Evolutionary conservation across 2,113 vertebrate genomes (phyloP).

Genomic region (Piprites chloris): DNA sequence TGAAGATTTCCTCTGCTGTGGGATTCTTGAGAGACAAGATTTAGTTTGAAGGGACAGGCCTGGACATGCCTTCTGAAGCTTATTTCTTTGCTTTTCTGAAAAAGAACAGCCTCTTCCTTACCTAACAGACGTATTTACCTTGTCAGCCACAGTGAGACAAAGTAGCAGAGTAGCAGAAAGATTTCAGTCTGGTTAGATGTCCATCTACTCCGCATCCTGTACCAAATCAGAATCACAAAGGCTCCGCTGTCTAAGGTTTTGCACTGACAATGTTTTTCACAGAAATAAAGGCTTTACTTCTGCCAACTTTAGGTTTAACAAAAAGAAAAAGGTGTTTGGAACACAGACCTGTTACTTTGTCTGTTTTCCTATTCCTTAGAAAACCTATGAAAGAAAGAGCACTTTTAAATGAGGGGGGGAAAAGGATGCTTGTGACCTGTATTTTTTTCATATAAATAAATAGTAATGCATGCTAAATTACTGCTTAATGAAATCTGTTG

Average conservation of each 20-base stretch:
- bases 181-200: neutral
- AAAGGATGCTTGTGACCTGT: neutral
- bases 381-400: neutral
- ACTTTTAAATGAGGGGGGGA: neutral
- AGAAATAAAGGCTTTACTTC: neutral
- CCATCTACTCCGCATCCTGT: neutral
- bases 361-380: neutral
- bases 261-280: neutral
- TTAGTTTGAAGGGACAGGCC: neutral
- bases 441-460: neutral
- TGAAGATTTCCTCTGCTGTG: neutral
- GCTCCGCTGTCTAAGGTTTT: neutral
- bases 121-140: neutral
- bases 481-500: neutral
- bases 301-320: neutral
- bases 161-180: neutral
- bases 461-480: neutral
- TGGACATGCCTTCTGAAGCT: neutral
- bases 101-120: neutral
- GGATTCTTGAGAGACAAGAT: neutral
- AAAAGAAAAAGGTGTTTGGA: neutral
- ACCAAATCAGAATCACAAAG: constrained; percentile 24
- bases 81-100: neutral
- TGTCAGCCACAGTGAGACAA: neutral
- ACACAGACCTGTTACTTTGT: neutral